These are phyloP conservation scores for Anastatus disparis DNA, from an alignment of 1,140 invertebrate species.

Conservation along the genomic window DNA sequence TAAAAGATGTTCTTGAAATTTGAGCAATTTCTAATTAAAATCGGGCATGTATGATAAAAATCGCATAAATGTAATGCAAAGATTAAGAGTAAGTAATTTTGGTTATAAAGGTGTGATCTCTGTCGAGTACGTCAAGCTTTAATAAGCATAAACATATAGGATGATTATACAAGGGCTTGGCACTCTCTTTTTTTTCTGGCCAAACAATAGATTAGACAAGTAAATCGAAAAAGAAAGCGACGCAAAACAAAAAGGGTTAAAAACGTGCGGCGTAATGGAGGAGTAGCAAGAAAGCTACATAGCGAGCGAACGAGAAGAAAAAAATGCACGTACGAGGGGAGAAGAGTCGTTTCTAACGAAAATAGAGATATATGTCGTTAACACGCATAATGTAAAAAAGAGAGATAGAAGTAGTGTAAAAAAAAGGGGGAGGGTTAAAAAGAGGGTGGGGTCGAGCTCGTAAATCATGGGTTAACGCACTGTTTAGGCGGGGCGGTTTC, in stretches of 20 bases:
- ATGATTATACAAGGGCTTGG: no score
- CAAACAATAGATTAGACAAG: constrained; percentile 10
- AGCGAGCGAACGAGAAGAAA: not conserved
- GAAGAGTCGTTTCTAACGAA: no score
- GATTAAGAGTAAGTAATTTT: no score
- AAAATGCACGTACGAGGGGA: not conserved
- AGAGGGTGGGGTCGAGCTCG: constrained; percentile 47
- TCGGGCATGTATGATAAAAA: no score
- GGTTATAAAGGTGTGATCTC: no score
- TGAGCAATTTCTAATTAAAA: no score
- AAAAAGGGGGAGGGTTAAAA: no score
- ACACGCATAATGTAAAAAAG: not conserved
- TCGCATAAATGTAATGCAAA: no score
- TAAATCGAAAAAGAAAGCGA: not conserved
- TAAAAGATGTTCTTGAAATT: no score
- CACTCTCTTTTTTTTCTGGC: not conserved
- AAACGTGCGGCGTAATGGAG: not conserved
- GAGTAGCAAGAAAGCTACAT: not conserved
- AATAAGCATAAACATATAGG: not conserved
- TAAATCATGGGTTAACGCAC: constrained; percentile 67
- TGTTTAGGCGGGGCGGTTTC: constrained; percentile 68
- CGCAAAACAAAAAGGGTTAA: no score
- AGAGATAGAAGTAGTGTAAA: constrained; percentile 4
- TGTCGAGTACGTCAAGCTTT: not conserved
- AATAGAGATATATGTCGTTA: not conserved